Conservation (phyloP, 1,140 invertebrate species). For the Fopius arisanus region DNA sequence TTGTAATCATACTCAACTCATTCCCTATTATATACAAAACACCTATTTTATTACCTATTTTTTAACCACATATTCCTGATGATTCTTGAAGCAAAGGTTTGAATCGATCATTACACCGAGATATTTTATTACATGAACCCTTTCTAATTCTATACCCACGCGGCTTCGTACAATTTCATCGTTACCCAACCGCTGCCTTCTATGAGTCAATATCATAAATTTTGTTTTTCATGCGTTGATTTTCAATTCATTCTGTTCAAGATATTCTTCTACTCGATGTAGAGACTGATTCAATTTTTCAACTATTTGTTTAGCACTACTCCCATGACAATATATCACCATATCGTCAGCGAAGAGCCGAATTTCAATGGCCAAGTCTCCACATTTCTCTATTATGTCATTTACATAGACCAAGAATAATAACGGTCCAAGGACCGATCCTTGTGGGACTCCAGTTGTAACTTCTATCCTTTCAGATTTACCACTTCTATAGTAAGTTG, state of each 20-base stretch:
- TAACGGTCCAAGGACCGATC: slow-evolving; percentile 20
- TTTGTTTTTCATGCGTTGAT: slow-evolving; percentile 13
- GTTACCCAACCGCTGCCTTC: not conserved
- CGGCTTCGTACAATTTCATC: not conserved
- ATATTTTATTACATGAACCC: not conserved
- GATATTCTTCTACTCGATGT: not conserved
- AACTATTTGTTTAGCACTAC: slow-evolving; percentile 3
- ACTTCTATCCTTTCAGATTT: not conserved
- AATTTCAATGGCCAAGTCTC: too few species aligned
- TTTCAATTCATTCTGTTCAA: slow-evolving; percentile 11
- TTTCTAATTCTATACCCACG: not conserved
- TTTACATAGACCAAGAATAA: slow-evolving; percentile 25
- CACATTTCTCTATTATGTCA: not conserved
- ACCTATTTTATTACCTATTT: not conserved
- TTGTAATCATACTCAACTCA: not conserved
- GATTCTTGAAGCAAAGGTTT: not conserved
- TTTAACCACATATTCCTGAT: not conserved
- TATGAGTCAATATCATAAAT: slow-evolving; percentile 19
- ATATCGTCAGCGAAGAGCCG: too few species aligned
- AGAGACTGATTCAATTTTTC: not conserved
- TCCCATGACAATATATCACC: not conserved
- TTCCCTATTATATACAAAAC: not conserved
- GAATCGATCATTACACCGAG: not conserved
- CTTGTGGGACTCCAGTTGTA: slow-evolving; percentile 17
- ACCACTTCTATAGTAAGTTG: not conserved